Evolutionary conservation across 2,888 invertebrate genomes (phyloP).

Genomic region (Caenorhabditis afra): DNA sequence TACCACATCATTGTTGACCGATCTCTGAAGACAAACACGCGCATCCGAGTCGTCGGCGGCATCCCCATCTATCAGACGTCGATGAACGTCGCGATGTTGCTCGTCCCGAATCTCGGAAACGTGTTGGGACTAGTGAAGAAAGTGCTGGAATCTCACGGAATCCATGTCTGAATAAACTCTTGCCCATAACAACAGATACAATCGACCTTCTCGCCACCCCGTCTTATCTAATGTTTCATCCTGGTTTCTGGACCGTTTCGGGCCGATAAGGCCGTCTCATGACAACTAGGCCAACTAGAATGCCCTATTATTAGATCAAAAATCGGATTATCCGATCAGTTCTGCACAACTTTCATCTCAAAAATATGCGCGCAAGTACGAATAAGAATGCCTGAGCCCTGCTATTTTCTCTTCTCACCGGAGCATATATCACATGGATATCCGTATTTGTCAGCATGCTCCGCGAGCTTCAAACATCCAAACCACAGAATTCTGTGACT

Average conservation of each 20-base stretch:
- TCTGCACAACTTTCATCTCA: too few species aligned
- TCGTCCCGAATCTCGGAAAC: constrained; percentile 27
- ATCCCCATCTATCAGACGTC: constrained; percentile 33
- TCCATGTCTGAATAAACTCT: constrained; percentile 1
- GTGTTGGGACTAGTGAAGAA: constrained; percentile 24
- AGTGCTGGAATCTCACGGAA: constrained; percentile 6
- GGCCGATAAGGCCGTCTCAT: too few species aligned
- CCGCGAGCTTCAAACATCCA: background rate
- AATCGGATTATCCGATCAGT: too few species aligned
- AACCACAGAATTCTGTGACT: constrained; percentile 35
- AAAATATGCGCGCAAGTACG: background rate
- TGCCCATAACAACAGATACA: background rate
- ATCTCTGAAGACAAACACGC: constrained; percentile 18
- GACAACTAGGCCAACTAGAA: too few species aligned
- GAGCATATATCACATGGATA: background rate
- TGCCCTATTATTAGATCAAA: too few species aligned
- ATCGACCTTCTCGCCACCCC: background rate
- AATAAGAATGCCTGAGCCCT: background rate
- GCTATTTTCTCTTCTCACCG: background rate
- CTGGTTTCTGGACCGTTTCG: too few species aligned
- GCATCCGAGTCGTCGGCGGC: constrained; percentile 29
- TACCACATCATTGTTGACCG: constrained; percentile 33
- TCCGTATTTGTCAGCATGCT: constrained; percentile 28
- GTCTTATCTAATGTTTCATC: background rate
- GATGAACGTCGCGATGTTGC: constrained; percentile 32